Base-by-base conservation (phyloP, 2,113 vertebrate species). In the Cinclus mexicanus region DNA sequence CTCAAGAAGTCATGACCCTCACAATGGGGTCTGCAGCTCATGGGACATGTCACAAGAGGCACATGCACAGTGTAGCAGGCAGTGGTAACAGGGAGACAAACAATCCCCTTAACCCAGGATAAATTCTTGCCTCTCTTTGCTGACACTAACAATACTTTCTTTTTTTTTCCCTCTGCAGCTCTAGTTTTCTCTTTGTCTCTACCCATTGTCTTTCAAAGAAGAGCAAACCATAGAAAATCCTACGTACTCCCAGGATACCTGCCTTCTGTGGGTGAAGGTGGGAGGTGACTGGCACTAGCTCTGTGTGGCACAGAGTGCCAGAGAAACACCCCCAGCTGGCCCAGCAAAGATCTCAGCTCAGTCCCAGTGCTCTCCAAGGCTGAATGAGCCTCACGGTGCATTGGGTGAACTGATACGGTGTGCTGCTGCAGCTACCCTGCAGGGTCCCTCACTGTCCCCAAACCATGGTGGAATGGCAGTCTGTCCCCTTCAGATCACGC, bases 241-340 rank as follows among this genome's bases (percentile, higher is more conserved):
- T 60, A 5, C 0, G 0, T 47, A 13, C 9, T 50, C 29, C 11
- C 7, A 52, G 28, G 24, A 42, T 21, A 18, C 19, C 14, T 70
- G 26, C 29, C 15, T 83, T 65, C 46, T 28, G 41, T 39, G 68
- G 15, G 35, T 80, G 68, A 46, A 68, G 21, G 44, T 50, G 17
- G 18, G n/a, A 59, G 31, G 26, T 69, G 71, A n/a, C 39, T 49
- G 39, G 57, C 12, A 19, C 24, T 37, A 46, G 14, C 16, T 50
- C 33, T 69, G 29, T 37, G 28, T 57, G 63, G 23, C 55, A 49
- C 11, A 13, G 52, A 35, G 26, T n/a, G 24, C 46, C 44, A 25
- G 29, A 44, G 56, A 46, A 78, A 41, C 8, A 56, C 3, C 7
- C 9, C 1, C 50, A 56, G 44, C n/a, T 59, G 33, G 25, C 28